Evolutionary conservation across 2,888 invertebrate genomes (phyloP), one percentile per base, ranked within the genome.

Genomic region (Drosophila atroscutellata): DNA sequence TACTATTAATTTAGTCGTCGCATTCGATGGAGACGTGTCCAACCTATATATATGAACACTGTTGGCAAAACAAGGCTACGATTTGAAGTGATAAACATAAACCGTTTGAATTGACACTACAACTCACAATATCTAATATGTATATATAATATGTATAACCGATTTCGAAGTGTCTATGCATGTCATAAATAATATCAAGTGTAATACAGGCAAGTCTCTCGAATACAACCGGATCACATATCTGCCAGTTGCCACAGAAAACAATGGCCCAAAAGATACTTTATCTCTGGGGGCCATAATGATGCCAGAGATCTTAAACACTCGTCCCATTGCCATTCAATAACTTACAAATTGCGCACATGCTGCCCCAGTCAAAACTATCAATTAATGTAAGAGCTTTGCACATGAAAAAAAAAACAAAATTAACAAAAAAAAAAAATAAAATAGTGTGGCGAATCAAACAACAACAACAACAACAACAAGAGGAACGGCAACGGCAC

Each of bases 311-410:
- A 52, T 75, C 61, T 50, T 36, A 5, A 60, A 54, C 54, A 61
- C 49, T 52, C 26, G 20, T 30, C 45, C 18, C 9, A 26, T 7
- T 26, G 49, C 69, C 47, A 61, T 65, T 52, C 45, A 73, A 76
- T 73, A 52, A 62, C 62, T 56, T 52, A 59, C 56, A 67, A 76
- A 73, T 72, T 77, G 62, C 67, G 59, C 62, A 63, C 56, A 60
- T 49, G 49, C 37, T 52, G 24, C 45, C n/a, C 30, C 24, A 24
- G 30, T 52, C 51, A 52, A 78, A 78, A 84, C 62, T 54, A 70
- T 61, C 56, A 81, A 75, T 84, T 75, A 85, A 72, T 45, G 30
- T 56, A 71, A 75, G 58, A 81, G 79, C 72, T 56, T 50, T 28
- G 42, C 63, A 45, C 55, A 62, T 42, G 39, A n/a, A 24, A n/a